A percentile compares a stretch with the other conserved stretches of the same genome.
Conservation (phyloP, 2,113 vertebrate genomes). For the Leptosomus discolor region DNA sequence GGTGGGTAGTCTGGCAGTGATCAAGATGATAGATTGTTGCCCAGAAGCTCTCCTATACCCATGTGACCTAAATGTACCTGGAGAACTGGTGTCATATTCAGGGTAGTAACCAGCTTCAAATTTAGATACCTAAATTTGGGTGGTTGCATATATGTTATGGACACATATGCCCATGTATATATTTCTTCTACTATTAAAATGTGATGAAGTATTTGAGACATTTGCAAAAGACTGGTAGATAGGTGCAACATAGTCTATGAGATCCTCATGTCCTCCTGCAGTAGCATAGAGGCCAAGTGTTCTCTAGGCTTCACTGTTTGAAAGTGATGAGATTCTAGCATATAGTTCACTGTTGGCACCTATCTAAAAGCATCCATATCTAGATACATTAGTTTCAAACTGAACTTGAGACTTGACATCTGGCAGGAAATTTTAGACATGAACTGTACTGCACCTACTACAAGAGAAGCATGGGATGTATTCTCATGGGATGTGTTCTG, state of each 20-base stretch:
- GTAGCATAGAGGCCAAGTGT: rapidly evolving
- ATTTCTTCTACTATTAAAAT: not conserved
- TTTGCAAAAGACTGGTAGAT: not conserved
- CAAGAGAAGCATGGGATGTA: not conserved
- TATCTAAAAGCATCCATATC: not conserved
- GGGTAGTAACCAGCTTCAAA: not conserved
- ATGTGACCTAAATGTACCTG: not conserved
- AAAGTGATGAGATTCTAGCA: not conserved
- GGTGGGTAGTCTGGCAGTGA: not conserved
- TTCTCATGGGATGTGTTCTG: not conserved
- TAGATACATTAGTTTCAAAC: not conserved
- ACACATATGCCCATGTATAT: not conserved
- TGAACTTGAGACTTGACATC: not conserved
- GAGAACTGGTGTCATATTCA: not conserved
- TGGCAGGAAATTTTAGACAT: not conserved
- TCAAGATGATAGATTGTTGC: not conserved
- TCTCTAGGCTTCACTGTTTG: not conserved
- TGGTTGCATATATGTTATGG: not conserved
- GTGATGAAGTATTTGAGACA: rapidly evolving
- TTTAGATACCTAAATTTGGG: not conserved
- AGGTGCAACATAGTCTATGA: not conserved
- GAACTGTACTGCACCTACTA: not conserved
- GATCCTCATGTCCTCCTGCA: not conserved
- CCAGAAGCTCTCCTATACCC: not conserved
- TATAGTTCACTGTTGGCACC: not conserved